A percentile compares a stretch with the other conserved stretches of the same genome.
These are phyloP conservation scores for Scolopax bukidnonensis DNA, from an alignment of 2,797 vertebrate species.

Conservation along the genomic window DNA sequence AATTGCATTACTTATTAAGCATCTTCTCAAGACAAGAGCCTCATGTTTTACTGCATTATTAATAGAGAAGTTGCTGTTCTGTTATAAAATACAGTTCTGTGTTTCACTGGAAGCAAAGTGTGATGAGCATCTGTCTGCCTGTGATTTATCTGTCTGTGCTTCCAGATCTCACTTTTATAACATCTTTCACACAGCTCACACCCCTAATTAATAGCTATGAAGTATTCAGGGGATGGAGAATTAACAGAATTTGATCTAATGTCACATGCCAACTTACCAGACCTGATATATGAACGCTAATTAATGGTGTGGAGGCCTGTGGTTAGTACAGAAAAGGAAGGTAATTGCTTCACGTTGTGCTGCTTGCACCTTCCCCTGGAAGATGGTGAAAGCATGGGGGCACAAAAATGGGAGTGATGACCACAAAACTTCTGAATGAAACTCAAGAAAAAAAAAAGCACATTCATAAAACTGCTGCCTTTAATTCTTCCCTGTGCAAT, in stretches of 20 bases:
- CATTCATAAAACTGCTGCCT: accelerated
- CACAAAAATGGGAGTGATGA: accelerated
- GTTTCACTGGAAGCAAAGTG: neutral
- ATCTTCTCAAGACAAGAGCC: neutral
- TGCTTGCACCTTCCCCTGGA: neutral
- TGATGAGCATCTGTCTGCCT: neutral
- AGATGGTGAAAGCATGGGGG: neutral
- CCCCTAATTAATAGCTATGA: neutral
- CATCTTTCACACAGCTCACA: neutral
- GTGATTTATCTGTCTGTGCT: neutral
- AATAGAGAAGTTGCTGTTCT: neutral
- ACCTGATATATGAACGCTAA: neutral
- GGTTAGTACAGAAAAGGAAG: neutral
- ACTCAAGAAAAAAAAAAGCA: neutral
- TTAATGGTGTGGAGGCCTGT: neutral
- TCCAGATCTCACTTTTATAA: neutral
- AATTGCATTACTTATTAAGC: neutral
- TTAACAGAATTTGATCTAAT: neutral
- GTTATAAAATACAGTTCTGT: neutral
- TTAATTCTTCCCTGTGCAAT: accelerated
- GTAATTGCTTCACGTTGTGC: neutral
- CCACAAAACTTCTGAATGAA: neutral
- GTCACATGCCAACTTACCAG: neutral
- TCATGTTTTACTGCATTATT: neutral
- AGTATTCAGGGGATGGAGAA: neutral